These are phyloP conservation scores for Drosophila pseudotakahashii DNA, from an alignment of 2,888 invertebrate genomes.

Conservation along the genomic window DNA sequence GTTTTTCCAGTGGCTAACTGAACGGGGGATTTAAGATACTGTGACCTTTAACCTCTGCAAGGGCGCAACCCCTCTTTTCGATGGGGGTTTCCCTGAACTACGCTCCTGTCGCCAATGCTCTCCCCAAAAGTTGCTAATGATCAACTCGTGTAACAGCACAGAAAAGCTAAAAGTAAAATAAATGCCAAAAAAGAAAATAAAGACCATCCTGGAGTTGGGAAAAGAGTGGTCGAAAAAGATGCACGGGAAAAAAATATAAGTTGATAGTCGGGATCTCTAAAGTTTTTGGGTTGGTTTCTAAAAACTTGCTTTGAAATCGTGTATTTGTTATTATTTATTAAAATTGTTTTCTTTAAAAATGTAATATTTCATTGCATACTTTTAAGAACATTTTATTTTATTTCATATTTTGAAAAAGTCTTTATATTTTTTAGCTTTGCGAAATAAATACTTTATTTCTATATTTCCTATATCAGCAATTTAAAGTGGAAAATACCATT, in stretches of 20 bases:
- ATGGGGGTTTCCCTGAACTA: conserved; percentile 1
- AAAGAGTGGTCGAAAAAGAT: conserved; percentile 13
- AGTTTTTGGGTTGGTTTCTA: not conserved
- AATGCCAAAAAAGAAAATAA: conserved; percentile 38
- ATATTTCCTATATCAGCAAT: too few relatives aligned
- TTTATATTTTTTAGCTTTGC: not conserved
- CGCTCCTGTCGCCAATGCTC: conserved; percentile 19
- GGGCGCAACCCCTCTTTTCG: conserved; percentile 1
- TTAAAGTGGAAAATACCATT: not conserved
- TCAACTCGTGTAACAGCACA: conserved; percentile 66
- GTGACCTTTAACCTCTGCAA: conserved; percentile 14
- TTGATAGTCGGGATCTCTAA: not conserved
- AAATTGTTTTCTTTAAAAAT: too few relatives aligned
- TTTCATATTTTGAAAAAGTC: not conserved
- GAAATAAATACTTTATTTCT: too few relatives aligned
- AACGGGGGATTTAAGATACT: not conserved
- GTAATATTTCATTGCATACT: not conserved
- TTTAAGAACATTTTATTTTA: not conserved
- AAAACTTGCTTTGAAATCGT: too few relatives aligned
- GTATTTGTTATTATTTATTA: too few relatives aligned
- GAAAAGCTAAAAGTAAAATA: conserved; percentile 35
- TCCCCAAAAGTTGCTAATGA: conserved; percentile 65
- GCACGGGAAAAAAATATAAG: not conserved
- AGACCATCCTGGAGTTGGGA: conserved; percentile 24
- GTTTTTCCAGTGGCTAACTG: conserved; percentile 26